These are phyloP conservation scores for Paracanthobrama guichenoti DNA, from an alignment of 2,113 vertebrate species.

Conservation along the genomic window DNA sequence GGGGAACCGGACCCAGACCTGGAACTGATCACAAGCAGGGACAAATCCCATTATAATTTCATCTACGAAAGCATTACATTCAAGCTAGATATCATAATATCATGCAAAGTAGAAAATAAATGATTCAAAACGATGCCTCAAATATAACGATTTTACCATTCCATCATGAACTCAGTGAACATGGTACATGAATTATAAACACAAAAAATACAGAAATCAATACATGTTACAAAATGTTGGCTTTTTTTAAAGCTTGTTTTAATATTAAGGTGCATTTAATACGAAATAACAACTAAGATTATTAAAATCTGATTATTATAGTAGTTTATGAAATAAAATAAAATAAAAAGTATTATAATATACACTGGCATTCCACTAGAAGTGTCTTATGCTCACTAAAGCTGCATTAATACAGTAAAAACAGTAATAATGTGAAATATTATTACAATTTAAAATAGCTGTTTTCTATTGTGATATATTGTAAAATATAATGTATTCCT, in stretches of 20 bases:
- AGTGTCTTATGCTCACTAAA: no score
- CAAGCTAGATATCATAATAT: slow-evolving; percentile 14
- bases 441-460: no score
- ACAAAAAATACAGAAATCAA: not conserved
- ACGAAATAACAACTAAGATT: not conserved
- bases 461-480: not conserved
- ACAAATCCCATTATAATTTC: slow-evolving; percentile 1
- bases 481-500: not conserved
- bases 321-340: not conserved
- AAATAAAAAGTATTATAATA: not conserved
- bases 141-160: not conserved
- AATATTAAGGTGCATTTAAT: not conserved
- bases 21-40: slow-evolving; percentile 71
- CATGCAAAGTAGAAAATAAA: slow-evolving; percentile 1
- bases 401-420: not conserved
- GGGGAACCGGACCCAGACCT: slow-evolving; percentile 80
- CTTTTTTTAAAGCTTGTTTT: no score
- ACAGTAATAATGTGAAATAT: not conserved
- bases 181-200: not conserved
- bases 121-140: not conserved
- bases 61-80: slow-evolving; percentile 23
- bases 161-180: not conserved
- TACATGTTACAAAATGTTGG: no score
- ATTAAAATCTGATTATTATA: not conserved
- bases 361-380: not conserved